Percentiles rank a stretch among this genome's conserved stretches.
Evolutionary conservation across 2,113 vertebrate genomes (phyloP).

Genomic region (Sigmodon hispidus): DNA sequence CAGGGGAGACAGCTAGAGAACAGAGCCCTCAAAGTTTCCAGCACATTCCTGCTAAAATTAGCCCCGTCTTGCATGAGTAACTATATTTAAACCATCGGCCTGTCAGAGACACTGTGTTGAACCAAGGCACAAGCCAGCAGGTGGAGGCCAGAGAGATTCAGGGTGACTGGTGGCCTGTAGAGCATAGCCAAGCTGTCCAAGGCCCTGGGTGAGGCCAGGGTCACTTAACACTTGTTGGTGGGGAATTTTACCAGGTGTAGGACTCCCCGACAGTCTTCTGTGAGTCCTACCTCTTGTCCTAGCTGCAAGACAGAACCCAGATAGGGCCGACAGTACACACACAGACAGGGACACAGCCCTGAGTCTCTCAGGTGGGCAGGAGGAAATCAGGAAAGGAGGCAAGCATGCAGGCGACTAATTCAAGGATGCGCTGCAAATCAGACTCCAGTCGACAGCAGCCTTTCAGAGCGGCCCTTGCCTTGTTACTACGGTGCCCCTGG

Average conservation of each 20-base stretch:
- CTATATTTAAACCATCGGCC: conserved; percentile 81
- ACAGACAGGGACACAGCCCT: neutral
- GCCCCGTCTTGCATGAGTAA: conserved; percentile 65
- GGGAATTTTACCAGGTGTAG: rapidly evolving
- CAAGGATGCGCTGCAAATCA: rapidly evolving
- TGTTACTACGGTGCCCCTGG: no score
- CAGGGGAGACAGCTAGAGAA: conserved; percentile 76
- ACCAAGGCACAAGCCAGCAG: conserved; percentile 16
- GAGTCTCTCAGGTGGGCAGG: neutral
- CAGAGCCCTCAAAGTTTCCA: conserved; percentile 80
- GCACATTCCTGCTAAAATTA: conserved; percentile 83
- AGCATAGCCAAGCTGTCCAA: neutral
- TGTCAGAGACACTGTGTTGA: conserved; percentile 70
- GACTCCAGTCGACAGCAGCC: neutral
- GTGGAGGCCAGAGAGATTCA: conserved; percentile 26
- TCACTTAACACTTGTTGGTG: neutral
- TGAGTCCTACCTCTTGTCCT: neutral
- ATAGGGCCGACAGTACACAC: neutral
- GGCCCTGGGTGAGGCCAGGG: neutral
- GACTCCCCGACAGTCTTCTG: neutral
- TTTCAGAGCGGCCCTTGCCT: neutral
- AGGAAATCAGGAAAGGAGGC: neutral
- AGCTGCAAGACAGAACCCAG: neutral
- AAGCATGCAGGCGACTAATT: neutral
- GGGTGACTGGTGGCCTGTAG: conserved; percentile 4